Base-by-base conservation (phyloP, 2,113 vertebrate genomes). In the Atrichornis clamosus region DNA sequence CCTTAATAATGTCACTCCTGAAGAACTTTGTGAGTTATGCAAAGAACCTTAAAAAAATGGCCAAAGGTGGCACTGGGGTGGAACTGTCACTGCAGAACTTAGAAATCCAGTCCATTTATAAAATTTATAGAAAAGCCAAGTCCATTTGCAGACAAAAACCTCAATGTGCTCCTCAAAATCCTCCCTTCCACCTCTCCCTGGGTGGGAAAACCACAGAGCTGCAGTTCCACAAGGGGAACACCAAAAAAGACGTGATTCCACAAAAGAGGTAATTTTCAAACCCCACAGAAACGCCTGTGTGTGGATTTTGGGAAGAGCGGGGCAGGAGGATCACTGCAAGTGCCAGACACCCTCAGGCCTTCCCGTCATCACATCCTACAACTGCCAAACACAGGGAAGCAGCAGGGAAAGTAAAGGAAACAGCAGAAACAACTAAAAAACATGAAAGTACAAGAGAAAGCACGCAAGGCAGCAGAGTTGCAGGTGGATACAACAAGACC, bases 51-150 rank as follows among this genome's bases (percentile, higher is more conserved):
- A 1, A 26, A 18, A 28, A 63, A 9, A 7, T 13, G 3, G 16
- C 28, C 64, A 5, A 87, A n/a, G 0, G 0, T n/a, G 39, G 55
- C 33, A 30, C n/a, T 39, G 41, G n/a, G 15, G 15, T n/a, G 20
- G 24, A 62, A 26, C 24, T 79, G n/a, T n/a, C 39, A 41, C 23
- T n/a, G 41, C 28, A 87, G 47, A 46, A 55, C 1, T 55, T 7
- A 1, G 11, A 23, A 30, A 41, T n/a, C 15, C 46, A 64, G n/a
- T 20, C 11, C 7, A 17, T 41, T 30, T 19, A 13, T 30, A 24
- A 16, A n/a, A 13, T 41, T 35, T 7, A 20, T 13, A 35, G 56
- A 0, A 7, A 59, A 59, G n/a, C n/a, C n/a, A 39, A 62, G 4
- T 15, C 53, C 18, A 13, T 47, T 8, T 35, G n/a, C 49, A 49